Conservation (phyloP, 2,797 vertebrate species). For the Morus bassanus region DNA sequence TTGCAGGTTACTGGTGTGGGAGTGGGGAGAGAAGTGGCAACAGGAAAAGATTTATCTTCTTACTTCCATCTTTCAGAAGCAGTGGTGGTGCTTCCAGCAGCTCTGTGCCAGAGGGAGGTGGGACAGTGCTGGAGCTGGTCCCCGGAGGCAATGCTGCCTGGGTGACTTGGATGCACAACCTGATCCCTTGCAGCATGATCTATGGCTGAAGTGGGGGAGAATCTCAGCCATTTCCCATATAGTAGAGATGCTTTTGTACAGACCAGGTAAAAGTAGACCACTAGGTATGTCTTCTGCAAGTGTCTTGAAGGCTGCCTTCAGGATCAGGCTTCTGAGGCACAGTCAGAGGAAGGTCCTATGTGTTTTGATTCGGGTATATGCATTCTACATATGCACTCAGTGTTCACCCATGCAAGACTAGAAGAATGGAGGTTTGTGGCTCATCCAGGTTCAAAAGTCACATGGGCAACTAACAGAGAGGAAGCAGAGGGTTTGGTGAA, state of each 20-base stretch:
- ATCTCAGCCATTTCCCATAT: neutral
- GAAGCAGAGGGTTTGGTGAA: neutral
- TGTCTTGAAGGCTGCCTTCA: neutral
- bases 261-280: neutral
- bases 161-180: neutral
- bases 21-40: neutral
- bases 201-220: neutral
- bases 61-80: neutral
- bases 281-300: neutral
- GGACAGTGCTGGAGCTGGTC: neutral
- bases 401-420: neutral
- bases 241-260: neutral
- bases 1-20: neutral
- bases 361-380: neutral
- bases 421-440: neutral
- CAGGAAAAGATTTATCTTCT: neutral
- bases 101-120: neutral
- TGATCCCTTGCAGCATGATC: neutral
- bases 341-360: neutral
- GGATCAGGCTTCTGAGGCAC: neutral
- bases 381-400: rapidly evolving
- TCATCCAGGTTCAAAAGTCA: neutral
- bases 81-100: neutral
- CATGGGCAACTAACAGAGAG: neutral
- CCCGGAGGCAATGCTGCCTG: neutral